Evolutionary conservation across 2,888 invertebrate species (phyloP).

Genomic region (Pyrgus malvae): DNA sequence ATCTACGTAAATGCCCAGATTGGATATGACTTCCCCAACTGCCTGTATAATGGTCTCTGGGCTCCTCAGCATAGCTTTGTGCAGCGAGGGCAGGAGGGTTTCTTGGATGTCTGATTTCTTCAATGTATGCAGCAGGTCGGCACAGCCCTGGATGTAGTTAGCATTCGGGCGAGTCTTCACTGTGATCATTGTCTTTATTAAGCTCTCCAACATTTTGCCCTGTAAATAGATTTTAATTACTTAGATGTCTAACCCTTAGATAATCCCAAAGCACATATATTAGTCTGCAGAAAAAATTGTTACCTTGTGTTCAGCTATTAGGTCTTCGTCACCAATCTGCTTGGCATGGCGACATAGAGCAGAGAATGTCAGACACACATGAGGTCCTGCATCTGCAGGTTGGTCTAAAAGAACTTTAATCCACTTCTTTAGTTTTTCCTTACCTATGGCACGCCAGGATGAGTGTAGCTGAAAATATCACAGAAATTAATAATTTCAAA

Average conservation of each 20-base stretch:
- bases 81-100: slow-evolving; percentile 90
- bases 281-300: not conserved
- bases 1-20: slow-evolving; percentile 88
- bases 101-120: slow-evolving; percentile 86
- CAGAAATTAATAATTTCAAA: not conserved
- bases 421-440: slow-evolving; percentile 72
- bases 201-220: slow-evolving; percentile 85
- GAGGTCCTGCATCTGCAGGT: slow-evolving; percentile 75
- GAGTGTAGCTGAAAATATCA: slow-evolving; percentile 55
- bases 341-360: slow-evolving; percentile 83
- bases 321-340: slow-evolving; percentile 65
- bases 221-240: slow-evolving; percentile 57
- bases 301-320: slow-evolving; percentile 82
- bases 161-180: slow-evolving; percentile 89
- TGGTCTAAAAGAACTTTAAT: slow-evolving; percentile 67
- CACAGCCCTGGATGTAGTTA: slow-evolving; percentile 85
- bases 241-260: too few relatives aligned
- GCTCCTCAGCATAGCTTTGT: slow-evolving; percentile 95
- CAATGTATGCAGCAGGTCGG: slow-evolving; percentile 84
- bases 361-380: slow-evolving; percentile 84
- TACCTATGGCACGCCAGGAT: slow-evolving; percentile 69
- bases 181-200: slow-evolving; percentile 89
- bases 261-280: too few relatives aligned
- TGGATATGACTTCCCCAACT: slow-evolving; percentile 88
- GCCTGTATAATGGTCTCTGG: slow-evolving; percentile 94